These are phyloP conservation scores for Tenodera sinensis DNA, from an alignment of 2,888 invertebrate genomes.

Conservation along the genomic window DNA sequence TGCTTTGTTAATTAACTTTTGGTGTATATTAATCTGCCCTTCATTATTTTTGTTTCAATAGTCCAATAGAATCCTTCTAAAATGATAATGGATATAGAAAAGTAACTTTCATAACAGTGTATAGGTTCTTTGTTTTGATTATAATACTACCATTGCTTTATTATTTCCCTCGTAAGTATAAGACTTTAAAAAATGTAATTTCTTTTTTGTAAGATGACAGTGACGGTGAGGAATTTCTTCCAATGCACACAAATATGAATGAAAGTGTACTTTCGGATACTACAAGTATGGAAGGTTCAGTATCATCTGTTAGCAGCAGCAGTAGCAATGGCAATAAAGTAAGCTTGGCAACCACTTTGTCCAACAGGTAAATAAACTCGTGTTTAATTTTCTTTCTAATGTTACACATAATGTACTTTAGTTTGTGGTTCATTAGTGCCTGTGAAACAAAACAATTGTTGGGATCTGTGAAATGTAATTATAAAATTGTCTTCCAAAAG, in stretches of 20 bases:
- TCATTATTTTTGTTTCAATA: no score
- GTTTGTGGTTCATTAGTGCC: neutral
- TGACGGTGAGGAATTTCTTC: conserved; percentile 60
- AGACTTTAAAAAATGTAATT: neutral
- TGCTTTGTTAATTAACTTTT: no score
- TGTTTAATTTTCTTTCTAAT: neutral
- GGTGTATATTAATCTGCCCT: no score
- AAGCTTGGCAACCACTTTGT: neutral
- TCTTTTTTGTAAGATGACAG: conserved; percentile 54
- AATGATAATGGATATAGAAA: no score
- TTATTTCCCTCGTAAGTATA: no score
- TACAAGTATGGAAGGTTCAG: conserved; percentile 66
- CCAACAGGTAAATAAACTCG: neutral
- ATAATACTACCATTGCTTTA: no score
- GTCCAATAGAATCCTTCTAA: no score
- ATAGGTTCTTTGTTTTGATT: no score
- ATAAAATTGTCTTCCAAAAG: neutral
- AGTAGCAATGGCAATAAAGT: conserved; percentile 38
- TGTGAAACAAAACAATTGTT: neutral
- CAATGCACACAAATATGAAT: conserved; percentile 55
- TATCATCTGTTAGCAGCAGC: conserved; percentile 57
- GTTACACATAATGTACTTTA: neutral
- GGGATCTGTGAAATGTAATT: neutral
- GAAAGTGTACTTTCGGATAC: conserved; percentile 62
- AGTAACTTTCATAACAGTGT: no score